Conservation (phyloP, 2,797 vertebrate species). For the Meda fulgida region DNA sequence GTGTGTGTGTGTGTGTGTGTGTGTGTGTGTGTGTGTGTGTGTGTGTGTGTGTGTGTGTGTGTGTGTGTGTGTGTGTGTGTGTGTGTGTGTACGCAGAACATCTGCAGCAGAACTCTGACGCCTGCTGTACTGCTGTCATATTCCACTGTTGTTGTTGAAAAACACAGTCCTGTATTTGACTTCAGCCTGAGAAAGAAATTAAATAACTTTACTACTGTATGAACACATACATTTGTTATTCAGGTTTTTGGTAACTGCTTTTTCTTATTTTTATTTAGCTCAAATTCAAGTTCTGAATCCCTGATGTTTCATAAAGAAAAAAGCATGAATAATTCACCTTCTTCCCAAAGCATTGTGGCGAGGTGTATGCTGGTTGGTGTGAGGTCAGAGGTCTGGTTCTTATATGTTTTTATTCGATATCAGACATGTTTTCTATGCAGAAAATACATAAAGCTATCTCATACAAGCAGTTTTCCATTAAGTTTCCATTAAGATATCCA, state of each 20-base stretch:
- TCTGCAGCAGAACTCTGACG: slow-evolving; percentile 54
- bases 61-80: not conserved
- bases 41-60: not conserved
- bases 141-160: not conserved
- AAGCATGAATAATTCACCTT: not conserved
- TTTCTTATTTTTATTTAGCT: not conserved
- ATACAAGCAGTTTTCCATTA: slow-evolving; percentile 75
- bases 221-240: not conserved
- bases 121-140: slow-evolving; percentile 53
- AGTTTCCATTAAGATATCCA: slow-evolving; percentile 68
- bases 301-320: not conserved
- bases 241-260: not conserved
- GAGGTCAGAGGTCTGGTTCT: slow-evolving; percentile 66
- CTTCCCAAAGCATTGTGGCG: slow-evolving; percentile 6
- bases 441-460: slow-evolving; percentile 73
- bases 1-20: no score
- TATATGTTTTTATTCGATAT: slow-evolving; percentile 68
- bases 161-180: not conserved
- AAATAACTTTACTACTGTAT: not conserved
- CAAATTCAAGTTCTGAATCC: not conserved
- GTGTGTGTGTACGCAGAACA: not conserved
- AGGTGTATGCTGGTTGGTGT: slow-evolving; percentile 68
- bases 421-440: slow-evolving; percentile 75
- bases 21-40: not conserved
- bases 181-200: not conserved